A percentile compares a stretch with the other conserved stretches of the same genome.
phyloP scores from a whole-genome alignment of 23 tunicate species.

The Oikopleura albicans region DNA sequence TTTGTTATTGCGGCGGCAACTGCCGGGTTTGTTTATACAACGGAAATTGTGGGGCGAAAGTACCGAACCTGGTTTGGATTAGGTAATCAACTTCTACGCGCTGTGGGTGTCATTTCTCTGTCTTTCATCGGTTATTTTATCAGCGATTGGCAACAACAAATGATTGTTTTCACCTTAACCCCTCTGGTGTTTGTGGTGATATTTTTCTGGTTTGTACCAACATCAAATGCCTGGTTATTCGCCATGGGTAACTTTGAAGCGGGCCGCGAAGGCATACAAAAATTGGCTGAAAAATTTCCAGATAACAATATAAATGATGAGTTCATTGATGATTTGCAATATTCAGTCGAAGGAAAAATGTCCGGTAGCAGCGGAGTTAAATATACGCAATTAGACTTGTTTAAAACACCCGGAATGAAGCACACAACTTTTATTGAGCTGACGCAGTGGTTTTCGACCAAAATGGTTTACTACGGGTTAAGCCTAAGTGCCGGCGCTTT shows the following conservation, averaged over 20 bases:
- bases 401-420: conserved; percentile 47
- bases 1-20: background rate
- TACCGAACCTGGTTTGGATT: background rate
- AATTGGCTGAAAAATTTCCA: background rate
- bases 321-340: background rate
- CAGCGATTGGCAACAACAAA: no score
- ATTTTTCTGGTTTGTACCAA: background rate
- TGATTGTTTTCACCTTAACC: background rate
- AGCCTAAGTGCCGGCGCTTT: background rate
- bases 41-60: background rate
- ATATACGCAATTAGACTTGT: conserved; percentile 20
- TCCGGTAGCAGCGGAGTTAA: background rate
- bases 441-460: conserved; percentile 68
- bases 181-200: background rate
- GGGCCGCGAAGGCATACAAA: background rate
- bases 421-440: conserved; percentile 44
- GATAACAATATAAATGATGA: background rate
- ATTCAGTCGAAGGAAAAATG: background rate
- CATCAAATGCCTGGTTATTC: background rate
- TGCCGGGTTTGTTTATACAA: background rate
- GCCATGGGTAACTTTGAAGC: background rate
- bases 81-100: no score
- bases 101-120: no score
- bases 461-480: conserved; percentile 66
- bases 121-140: no score